Evolutionary conservation across 2,888 invertebrate genomes (phyloP), one percentile per base, ranked within the genome.

Genomic region (Eupithecia pulchellata): DNA sequence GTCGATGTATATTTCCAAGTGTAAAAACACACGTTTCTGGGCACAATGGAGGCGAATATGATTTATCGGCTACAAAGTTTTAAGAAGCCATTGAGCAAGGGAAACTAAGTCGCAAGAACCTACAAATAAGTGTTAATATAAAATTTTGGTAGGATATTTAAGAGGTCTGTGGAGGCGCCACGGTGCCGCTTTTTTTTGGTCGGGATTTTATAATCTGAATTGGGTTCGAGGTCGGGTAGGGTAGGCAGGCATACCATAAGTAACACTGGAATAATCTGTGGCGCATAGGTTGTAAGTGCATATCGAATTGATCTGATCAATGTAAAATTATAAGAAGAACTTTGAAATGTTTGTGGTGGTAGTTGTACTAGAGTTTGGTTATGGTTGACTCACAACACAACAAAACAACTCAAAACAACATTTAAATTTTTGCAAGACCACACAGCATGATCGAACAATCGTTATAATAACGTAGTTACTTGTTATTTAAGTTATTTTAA

Each of bases 21-120:
- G 90, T 91, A 90, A 91, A 91, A 91, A 91, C 90, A 90, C 84
- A 82, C 86, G 88, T 91, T 89, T 88, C 81, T 85, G 86, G 86
- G 84, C 84, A 84, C 84, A 81, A 84, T 83, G 78, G 85, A 84
- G 84, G 87, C 87, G 86, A 88, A 91, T 90, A 92, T 93, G 93
- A 93, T 93, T 92, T 92, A 93, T 92, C 82, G 81, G 77, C 66
- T 64, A 69, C 73, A 64, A 67, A 65, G 62, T 62, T 69, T 55
- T 62, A 13, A 4, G 64, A 69, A 42, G 52, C 9, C 8, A 42
- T 20, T 27, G n/a, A 13, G 64, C 62, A 58, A 27, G 42, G 64
- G 64, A 69, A 61, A 67, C 6, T 58, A 64, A 47, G 14, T 29
- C 52, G 8, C 63, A 64, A 79, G 58, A 62, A 76, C 82, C 79